Percentiles rank a stretch among this genome's conserved stretches.
These are phyloP conservation scores for Thalpophila matura DNA, from an alignment of 2,888 invertebrate genomes.

Conservation along the genomic window DNA sequence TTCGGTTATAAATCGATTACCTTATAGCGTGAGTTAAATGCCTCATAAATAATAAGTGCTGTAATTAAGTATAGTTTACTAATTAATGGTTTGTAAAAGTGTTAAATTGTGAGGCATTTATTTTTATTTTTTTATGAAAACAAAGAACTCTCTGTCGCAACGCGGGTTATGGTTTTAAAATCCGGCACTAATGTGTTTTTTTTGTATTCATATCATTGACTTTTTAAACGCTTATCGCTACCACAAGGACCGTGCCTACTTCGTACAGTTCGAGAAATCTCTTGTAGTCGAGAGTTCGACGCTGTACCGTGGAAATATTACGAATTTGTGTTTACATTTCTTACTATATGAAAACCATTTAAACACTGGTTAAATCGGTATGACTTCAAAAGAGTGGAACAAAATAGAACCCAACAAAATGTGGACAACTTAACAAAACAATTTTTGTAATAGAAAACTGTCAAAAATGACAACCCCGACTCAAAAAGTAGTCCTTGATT, in stretches of 20 bases:
- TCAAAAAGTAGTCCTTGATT: constrained; percentile 30
- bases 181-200: too few relatives aligned
- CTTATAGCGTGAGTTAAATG: constrained; percentile 25
- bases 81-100: constrained; percentile 15
- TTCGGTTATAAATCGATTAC: constrained; percentile 37
- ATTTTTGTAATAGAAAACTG: constrained; percentile 12
- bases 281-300: constrained; percentile 10
- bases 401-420: background rate
- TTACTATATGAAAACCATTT: too few relatives aligned
- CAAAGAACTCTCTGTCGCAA: too few relatives aligned
- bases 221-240: background rate
- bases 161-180: too few relatives aligned
- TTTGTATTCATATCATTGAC: background rate
- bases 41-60: constrained; percentile 18
- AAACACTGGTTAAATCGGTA: too few relatives aligned
- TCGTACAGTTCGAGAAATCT: constrained; percentile 24
- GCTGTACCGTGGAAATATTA: background rate
- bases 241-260: background rate
- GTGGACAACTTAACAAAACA: constrained; percentile 2
- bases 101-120: background rate
- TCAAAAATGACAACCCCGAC: constrained; percentile 35
- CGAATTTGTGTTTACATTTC: background rate
- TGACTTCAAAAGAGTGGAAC: background rate
- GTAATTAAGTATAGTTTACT: constrained; percentile 25
- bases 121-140: too few relatives aligned